phyloP scores from a whole-genome alignment of 1,140 invertebrate species.

The Callitettix versicolor region DNA sequence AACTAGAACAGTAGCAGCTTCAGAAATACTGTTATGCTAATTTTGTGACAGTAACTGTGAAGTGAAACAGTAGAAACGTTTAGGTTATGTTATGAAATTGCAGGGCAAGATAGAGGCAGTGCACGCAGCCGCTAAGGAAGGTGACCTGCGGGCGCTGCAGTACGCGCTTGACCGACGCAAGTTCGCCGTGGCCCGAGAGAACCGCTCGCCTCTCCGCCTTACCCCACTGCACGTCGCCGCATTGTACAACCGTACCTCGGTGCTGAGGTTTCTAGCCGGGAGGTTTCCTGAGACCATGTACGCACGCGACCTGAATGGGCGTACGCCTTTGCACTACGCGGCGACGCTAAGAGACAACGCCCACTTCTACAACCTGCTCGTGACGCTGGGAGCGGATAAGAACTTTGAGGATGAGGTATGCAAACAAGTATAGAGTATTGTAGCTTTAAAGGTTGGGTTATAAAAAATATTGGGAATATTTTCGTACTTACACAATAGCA shows the following conservation, averaged over 20 bases:
- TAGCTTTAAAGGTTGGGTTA: not conserved
- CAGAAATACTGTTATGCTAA: too few species aligned
- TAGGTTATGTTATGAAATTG: slow-evolving; percentile 26
- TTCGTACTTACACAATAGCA: too few species aligned
- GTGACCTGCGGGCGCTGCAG: slow-evolving; percentile 73
- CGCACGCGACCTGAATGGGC: slow-evolving; percentile 61
- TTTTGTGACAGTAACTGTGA: too few species aligned
- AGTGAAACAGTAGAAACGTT: too few species aligned
- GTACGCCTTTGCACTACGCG: slow-evolving; percentile 86
- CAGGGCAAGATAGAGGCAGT: slow-evolving; percentile 82
- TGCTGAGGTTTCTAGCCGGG: slow-evolving; percentile 35
- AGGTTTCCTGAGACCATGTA: slow-evolving; percentile 76
- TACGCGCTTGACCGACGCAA: slow-evolving; percentile 78
- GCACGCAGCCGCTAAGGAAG: slow-evolving; percentile 74
- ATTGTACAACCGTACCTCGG: slow-evolving; percentile 62
- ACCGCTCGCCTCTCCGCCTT: slow-evolving; percentile 68
- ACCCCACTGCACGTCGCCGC: slow-evolving; percentile 88
- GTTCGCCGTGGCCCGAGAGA: slow-evolving; percentile 77
- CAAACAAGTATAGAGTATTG: slow-evolving; percentile 13
- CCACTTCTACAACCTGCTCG: slow-evolving; percentile 75
- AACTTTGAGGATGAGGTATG: slow-evolving; percentile 72
- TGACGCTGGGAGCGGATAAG: slow-evolving; percentile 74
- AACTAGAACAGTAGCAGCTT: too few species aligned
- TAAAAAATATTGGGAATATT: not conserved
- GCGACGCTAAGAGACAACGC: slow-evolving; percentile 75